Evolutionary conservation across 2,113 vertebrate genomes (phyloP).

Genomic region (Callorhinus ursinus): DNA sequence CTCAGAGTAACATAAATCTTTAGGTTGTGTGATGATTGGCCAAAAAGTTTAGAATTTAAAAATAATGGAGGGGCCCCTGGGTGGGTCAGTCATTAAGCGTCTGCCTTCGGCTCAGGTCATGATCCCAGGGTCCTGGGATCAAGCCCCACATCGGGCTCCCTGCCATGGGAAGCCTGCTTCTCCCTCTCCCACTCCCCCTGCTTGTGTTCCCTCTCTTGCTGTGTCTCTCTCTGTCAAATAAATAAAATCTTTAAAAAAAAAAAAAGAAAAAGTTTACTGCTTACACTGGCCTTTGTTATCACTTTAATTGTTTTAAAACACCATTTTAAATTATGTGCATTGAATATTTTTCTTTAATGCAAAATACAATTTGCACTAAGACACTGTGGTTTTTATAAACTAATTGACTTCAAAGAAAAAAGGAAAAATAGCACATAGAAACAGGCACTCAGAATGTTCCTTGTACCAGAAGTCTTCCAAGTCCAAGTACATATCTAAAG

Average conservation of each 20-base stretch:
- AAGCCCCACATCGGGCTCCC: too few species aligned
- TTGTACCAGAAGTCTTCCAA: neutral
- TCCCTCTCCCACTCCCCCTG: too few species aligned
- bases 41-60: neutral
- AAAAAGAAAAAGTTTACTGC: neutral
- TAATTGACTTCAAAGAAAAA: neutral
- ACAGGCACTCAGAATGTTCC: neutral
- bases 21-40: neutral
- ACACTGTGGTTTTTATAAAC: neutral
- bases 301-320: conserved; percentile 30
- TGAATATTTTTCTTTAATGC: neutral
- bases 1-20: neutral
- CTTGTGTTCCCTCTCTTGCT: too few species aligned
- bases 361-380: neutral
- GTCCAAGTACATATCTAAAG: neutral
- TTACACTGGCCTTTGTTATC: neutral
- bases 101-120: too few species aligned
- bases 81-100: too few species aligned
- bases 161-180: too few species aligned
- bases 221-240: too few species aligned
- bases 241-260: neutral
- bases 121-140: too few species aligned
- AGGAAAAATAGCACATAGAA: neutral
- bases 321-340: neutral
- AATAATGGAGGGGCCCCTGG: neutral